These are phyloP conservation scores for Crenuchus spilurus DNA, from an alignment of 2,797 vertebrate genomes.

Conservation along the genomic window DNA sequence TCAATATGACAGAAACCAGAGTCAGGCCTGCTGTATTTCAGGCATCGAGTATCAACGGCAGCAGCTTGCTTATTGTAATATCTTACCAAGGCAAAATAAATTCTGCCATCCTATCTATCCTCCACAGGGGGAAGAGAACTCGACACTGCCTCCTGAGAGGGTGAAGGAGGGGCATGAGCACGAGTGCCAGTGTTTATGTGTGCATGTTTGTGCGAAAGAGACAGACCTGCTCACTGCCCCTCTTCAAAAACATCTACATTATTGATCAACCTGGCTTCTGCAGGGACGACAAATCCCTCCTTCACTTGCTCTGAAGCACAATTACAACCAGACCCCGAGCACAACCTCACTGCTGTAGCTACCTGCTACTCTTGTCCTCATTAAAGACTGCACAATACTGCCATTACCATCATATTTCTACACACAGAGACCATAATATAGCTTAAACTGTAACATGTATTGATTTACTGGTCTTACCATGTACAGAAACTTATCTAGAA, in stretches of 20 bases:
- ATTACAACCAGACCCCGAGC: neutral
- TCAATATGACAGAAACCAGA: constrained; percentile 61
- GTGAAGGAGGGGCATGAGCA: neutral
- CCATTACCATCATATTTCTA: neutral
- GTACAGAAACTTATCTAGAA: no score
- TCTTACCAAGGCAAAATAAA: constrained; percentile 72
- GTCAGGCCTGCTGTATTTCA: constrained; percentile 68
- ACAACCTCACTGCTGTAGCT: no score
- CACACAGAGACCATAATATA: no score
- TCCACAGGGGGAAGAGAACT: constrained; percentile 70
- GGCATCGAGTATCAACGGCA: constrained; percentile 71
- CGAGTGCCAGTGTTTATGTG: constrained; percentile 42
- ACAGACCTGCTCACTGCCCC: constrained; percentile 60
- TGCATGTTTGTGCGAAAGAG: constrained; percentile 54
- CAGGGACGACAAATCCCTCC: constrained; percentile 56
- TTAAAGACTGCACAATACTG: neutral
- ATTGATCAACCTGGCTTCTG: constrained; percentile 74
- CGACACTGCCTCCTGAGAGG: constrained; percentile 63
- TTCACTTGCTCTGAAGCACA: constrained; percentile 1
- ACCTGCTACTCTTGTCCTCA: neutral
- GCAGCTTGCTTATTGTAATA: constrained; percentile 75
- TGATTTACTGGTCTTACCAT: no score
- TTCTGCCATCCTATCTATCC: constrained; percentile 74
- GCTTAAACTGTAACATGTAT: no score
- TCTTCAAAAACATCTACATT: constrained; percentile 79